Conservation (phyloP, 1,140 invertebrate species). For the Orchesella cincta region DNA sequence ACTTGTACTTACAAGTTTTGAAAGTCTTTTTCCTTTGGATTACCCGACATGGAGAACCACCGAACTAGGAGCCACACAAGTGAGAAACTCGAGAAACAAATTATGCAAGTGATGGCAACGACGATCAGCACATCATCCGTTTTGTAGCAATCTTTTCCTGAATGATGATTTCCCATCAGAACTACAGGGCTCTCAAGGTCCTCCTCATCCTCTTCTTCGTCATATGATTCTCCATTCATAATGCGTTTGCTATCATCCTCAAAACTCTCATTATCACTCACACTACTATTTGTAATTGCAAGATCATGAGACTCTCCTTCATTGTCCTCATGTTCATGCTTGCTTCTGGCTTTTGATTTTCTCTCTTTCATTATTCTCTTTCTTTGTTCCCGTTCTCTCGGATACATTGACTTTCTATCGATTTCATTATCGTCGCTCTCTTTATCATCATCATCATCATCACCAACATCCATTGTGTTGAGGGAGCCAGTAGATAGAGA, state of each 20-base stretch:
- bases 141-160: slow-evolving; percentile 40
- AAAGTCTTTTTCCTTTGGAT: slow-evolving; percentile 47
- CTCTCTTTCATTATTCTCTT: neutral
- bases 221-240: neutral
- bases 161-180: neutral
- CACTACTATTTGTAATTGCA: too few species aligned
- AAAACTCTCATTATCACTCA: neutral
- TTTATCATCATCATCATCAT: neutral
- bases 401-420: neutral
- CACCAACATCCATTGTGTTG: neutral
- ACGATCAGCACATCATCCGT: slow-evolving; percentile 50
- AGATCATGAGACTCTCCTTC: slow-evolving; percentile 33
- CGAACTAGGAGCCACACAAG: slow-evolving; percentile 46
- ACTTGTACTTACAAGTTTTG: slow-evolving; percentile 49
- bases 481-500: neutral
- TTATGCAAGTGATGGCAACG: slow-evolving; percentile 49
- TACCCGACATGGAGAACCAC: slow-evolving; percentile 44
- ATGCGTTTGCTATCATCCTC: neutral
- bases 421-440: neutral
- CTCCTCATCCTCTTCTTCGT: neutral
- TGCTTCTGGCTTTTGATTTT: neutral
- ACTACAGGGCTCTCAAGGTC: neutral
- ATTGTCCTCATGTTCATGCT: neutral
- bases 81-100: slow-evolving; percentile 49
- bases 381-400: neutral